phyloP scores from a whole-genome alignment of 2,113 vertebrate species.

The Eleginops maclovinus region DNA sequence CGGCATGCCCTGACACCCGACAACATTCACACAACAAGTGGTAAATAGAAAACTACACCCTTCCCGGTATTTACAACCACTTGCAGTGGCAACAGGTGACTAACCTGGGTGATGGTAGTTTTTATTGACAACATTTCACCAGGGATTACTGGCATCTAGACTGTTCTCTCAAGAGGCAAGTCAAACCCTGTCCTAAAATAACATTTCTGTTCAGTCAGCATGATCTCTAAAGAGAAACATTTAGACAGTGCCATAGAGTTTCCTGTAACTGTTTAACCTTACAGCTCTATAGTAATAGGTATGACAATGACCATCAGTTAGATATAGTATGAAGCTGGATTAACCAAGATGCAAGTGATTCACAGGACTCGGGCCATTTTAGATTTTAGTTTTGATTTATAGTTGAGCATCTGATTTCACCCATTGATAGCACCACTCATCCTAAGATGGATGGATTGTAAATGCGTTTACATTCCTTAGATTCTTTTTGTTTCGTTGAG shows the following conservation, averaged over 20 bases:
- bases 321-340: not conserved
- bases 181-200: not conserved
- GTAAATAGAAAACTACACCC: slow-evolving; percentile 56
- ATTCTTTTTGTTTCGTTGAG: not conserved
- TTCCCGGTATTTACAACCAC: slow-evolving; percentile 35
- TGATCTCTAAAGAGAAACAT: not conserved
- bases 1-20: slow-evolving; percentile 47
- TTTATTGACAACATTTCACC: slow-evolving; percentile 30
- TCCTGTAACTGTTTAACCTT: slow-evolving; percentile 3
- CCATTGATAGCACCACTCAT: not conserved
- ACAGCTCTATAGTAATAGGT: not conserved
- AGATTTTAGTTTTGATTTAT: not conserved
- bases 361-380: not conserved
- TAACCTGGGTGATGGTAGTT: slow-evolving; percentile 12
- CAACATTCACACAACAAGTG: slow-evolving; percentile 54
- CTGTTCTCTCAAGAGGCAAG: not conserved
- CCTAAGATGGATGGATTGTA: not conserved
- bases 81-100: slow-evolving; percentile 58
- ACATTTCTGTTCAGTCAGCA: not conserved
- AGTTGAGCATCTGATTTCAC: not conserved
- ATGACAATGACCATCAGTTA: not conserved
- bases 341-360: not conserved
- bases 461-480: not conserved
- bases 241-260: not conserved
- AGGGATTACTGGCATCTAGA: slow-evolving; percentile 16